phyloP scores from a whole-genome alignment of 2,797 vertebrate genomes.

The Masticophis lateralis region DNA sequence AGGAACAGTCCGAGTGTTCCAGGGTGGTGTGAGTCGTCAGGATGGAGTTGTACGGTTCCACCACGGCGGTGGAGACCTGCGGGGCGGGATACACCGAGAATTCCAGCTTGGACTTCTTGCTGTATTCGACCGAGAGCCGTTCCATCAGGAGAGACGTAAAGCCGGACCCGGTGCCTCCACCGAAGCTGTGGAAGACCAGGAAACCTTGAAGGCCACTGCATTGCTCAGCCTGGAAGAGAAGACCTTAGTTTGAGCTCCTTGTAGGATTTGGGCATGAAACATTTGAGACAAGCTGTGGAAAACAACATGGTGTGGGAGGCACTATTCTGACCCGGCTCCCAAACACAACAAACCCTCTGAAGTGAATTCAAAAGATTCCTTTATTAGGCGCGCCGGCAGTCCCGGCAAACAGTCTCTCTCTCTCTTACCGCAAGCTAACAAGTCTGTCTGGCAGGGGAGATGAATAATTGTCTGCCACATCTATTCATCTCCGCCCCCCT shows the following conservation, averaged over 20 bases:
- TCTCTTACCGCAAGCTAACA: too few relatives aligned
- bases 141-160: conserved; percentile 1
- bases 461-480: too few relatives aligned
- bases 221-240: not conserved
- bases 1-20: conserved; percentile 86
- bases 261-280: not conserved
- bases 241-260: not conserved
- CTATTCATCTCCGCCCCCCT: too few relatives aligned
- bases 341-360: too few relatives aligned
- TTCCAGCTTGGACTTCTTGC: not conserved
- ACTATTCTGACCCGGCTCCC: too few relatives aligned
- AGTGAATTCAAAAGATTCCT: too few relatives aligned
- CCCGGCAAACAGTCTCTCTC: too few relatives aligned
- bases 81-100: not conserved
- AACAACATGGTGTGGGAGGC: not conserved
- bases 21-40: conserved; percentile 86
- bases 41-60: conserved; percentile 88
- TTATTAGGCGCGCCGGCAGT: too few relatives aligned
- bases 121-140: too few relatives aligned
- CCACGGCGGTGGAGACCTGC: conserved; percentile 83
- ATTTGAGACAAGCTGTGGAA: not conserved
- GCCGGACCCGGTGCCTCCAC: not conserved
- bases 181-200: conserved; percentile 1
- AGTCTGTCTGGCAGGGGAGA: too few relatives aligned
- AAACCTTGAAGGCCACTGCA: conserved; percentile 20